Evolutionary conservation across 2,888 invertebrate species (phyloP).

Genomic region (Acrocyrtus sp.): DNA sequence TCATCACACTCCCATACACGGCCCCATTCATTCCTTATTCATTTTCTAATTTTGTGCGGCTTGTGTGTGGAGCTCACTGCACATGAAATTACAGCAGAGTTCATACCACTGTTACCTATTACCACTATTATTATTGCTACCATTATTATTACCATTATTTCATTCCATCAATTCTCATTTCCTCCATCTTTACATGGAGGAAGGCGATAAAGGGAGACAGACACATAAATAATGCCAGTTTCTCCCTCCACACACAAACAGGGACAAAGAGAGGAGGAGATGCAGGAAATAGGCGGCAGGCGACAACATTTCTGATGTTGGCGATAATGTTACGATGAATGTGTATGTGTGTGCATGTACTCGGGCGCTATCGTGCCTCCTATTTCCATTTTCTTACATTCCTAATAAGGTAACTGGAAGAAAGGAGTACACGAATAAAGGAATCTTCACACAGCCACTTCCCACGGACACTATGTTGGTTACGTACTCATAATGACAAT

Average conservation of each 20-base stretch:
- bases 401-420: not conserved
- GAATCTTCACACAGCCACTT: not conserved
- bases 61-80: not conserved
- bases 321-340: conserved; percentile 22
- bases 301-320: conserved; percentile 3
- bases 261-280: not conserved
- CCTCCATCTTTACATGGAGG: conserved; percentile 31
- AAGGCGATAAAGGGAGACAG: conserved; percentile 42
- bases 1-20: no score
- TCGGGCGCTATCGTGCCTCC: not conserved
- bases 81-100: not conserved
- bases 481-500: no score
- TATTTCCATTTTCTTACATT: not conserved
- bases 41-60: no score
- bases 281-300: not conserved
- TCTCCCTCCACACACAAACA: not conserved
- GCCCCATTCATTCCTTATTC: no score
- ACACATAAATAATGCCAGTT: conserved; percentile 30
- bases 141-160: conserved; percentile 21
- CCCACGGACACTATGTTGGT: no score
- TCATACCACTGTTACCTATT: not conserved
- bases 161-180: conserved; percentile 52
- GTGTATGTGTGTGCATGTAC: no score
- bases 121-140: not conserved
- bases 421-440: not conserved